These are phyloP conservation scores for Scomber scombrus DNA, from an alignment of 2,113 vertebrate species.

Conservation along the genomic window DNA sequence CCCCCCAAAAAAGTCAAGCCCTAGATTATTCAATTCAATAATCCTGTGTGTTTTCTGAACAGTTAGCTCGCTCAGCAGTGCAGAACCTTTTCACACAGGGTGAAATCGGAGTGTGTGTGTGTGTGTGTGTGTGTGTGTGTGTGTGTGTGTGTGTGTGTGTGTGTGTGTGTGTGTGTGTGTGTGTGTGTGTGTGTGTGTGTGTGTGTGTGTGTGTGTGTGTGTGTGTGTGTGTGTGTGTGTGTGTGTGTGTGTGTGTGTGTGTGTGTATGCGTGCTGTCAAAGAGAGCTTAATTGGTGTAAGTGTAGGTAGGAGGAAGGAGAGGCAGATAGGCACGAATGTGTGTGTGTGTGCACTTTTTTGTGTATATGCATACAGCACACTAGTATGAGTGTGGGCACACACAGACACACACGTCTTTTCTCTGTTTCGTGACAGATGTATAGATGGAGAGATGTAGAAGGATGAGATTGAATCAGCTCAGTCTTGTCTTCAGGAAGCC, in stretches of 20 bases:
- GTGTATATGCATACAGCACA: background rate
- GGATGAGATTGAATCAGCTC: too few species aligned
- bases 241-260: conserved; percentile 15
- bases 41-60: conserved; percentile 51
- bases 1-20: conserved; percentile 40
- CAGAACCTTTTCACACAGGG: conserved; percentile 38
- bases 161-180: conserved; percentile 15
- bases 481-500: too few species aligned
- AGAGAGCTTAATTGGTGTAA: conserved; percentile 50
- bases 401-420: background rate
- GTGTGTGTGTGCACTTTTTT: background rate
- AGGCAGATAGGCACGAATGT: background rate
- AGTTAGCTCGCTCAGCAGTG: conserved; percentile 35
- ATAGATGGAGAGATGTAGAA: too few species aligned
- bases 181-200: conserved; percentile 11
- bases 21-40: conserved; percentile 70
- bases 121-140: conserved; percentile 11
- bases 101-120: conserved; percentile 29
- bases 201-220: conserved; percentile 11
- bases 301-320: conserved; percentile 7
- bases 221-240: conserved; percentile 6
- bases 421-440: too few species aligned
- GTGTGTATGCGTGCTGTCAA: background rate
- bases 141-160: conserved; percentile 6
- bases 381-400: background rate